Percentiles rank a stretch among this genome's conserved stretches.
These are phyloP conservation scores for Holothuria leucospilota DNA, from an alignment of 53 echinoderm and acorn worm genomes.

Conservation along the genomic window DNA sequence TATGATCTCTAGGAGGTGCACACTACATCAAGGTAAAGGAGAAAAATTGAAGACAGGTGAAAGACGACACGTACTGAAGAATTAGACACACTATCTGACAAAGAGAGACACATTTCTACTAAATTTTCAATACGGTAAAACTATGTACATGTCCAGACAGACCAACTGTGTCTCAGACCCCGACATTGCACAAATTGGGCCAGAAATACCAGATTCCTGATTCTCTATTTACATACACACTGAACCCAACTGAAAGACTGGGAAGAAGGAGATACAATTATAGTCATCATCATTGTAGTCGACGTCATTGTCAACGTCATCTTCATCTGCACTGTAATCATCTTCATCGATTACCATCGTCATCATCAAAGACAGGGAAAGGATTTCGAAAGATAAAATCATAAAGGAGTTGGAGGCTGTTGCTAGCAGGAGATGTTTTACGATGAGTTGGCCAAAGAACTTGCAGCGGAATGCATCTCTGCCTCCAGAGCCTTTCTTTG, in stretches of 20 bases:
- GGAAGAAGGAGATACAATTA: conserved; percentile 25
- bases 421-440: conserved; percentile 8
- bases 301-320: not conserved
- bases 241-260: conserved; percentile 59
- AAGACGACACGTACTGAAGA: conserved; percentile 30
- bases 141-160: not conserved
- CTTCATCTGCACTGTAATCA: not conserved
- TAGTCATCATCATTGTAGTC: not conserved
- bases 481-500: conserved; percentile 21
- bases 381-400: conserved; percentile 3
- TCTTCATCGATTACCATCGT: not conserved
- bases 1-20: not conserved
- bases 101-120: not conserved
- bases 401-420: not conserved
- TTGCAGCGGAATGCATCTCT: conserved; percentile 38
- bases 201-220: conserved; percentile 55
- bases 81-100: conserved; percentile 25
- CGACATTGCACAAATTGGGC: conserved; percentile 48
- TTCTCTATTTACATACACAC: conserved; percentile 50
- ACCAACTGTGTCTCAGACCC: not conserved
- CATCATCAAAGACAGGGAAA: not conserved
- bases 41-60: conserved; percentile 9
- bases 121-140: conserved; percentile 19
- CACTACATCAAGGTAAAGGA: conserved; percentile 41
- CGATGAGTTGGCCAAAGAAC: conserved; percentile 42